Evolutionary conservation across 2,888 invertebrate species (phyloP).

Genomic region (Lasioglossum leucozonium): DNA sequence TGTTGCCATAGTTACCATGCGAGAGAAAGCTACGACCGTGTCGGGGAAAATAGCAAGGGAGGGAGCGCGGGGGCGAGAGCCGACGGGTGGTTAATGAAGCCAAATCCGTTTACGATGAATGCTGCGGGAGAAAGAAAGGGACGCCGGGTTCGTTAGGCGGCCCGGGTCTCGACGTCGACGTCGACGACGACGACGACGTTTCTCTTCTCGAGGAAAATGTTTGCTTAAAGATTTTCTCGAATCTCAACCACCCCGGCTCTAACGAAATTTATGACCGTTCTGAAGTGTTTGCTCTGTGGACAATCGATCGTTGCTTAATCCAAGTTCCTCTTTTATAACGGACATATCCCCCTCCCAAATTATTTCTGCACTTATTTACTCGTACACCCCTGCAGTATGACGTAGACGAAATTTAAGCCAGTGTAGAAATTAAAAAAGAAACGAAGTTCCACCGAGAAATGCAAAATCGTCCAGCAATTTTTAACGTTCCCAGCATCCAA

Average conservation of each 20-base stretch:
- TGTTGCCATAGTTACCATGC: conserved; percentile 79
- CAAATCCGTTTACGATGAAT: conserved; percentile 84
- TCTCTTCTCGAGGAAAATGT: conserved; percentile 61
- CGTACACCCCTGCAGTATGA: not conserved
- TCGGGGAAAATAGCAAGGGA: conserved; percentile 71
- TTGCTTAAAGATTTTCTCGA: conserved; percentile 57
- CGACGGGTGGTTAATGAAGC: conserved; percentile 82
- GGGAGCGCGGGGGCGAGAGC: conserved; percentile 57
- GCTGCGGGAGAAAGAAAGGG: conserved; percentile 72
- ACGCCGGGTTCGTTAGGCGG: conserved; percentile 80
- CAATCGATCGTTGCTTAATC: not conserved
- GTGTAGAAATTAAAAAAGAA: too few relatives aligned
- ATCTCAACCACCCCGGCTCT: not conserved
- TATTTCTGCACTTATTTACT: not conserved
- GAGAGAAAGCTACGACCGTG: conserved; percentile 59
- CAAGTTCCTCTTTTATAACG: not conserved
- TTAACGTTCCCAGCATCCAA: not conserved
- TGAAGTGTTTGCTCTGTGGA: not conserved
- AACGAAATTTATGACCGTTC: not conserved
- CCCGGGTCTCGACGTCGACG: conserved; percentile 75
- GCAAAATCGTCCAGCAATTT: not conserved
- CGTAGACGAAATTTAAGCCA: too few relatives aligned
- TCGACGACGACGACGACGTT: conserved; percentile 71
- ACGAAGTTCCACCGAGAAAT: not conserved
- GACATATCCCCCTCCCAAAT: not conserved